Evolutionary conservation across 2,113 vertebrate species (phyloP), one percentile per base, ranked within the genome.

Genomic region (Furnarius figulus): DNA sequence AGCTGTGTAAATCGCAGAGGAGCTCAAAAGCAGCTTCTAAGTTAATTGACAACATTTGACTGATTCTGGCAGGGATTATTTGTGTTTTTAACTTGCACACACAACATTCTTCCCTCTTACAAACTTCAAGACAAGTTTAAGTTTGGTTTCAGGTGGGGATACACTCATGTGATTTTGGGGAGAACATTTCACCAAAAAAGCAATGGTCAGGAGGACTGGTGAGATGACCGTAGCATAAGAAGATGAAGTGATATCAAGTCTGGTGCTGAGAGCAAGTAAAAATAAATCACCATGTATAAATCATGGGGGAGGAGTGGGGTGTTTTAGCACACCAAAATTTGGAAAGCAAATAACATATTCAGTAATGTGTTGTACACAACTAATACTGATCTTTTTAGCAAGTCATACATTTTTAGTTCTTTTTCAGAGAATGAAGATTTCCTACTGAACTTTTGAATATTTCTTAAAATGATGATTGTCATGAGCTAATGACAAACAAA

Each of bases 51-150:
- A 55, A 22, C 31, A 23, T 16, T 6, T 16, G 18, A 18, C 33
- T 47, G 12, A 44, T 71, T 85, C 40, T 87, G n/a, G 52, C 8
- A 40, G 35, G 37, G 20, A 21, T 37, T 91, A 40, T 46, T 47
- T 14, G 2, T 2, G 2, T 5, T 55, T 27, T 37, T 14, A n/a
- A 19, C 30, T 59, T 50, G 12, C 55, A 31, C 59, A 10, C 1
- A 4, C 23, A 58, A 35, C 1, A 2, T 65, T 53, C 30, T 81
- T 46, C 22, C 10, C 8, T 33, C 20, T 10, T 28, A 13, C 30
- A 85, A 85, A 14, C 25, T 80, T 66, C 55, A 46, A 19, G 63
- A 24, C 15, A 37, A 9, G 8, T 39, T 56, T 65, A 42, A 28
- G 18, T 18, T 37, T 70, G 50, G 30, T 61, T 50, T 77, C 62